Evolutionary conservation across 1,140 invertebrate species (phyloP), one percentile per base, ranked within the genome.

Genomic region (Pararge aegeria): DNA sequence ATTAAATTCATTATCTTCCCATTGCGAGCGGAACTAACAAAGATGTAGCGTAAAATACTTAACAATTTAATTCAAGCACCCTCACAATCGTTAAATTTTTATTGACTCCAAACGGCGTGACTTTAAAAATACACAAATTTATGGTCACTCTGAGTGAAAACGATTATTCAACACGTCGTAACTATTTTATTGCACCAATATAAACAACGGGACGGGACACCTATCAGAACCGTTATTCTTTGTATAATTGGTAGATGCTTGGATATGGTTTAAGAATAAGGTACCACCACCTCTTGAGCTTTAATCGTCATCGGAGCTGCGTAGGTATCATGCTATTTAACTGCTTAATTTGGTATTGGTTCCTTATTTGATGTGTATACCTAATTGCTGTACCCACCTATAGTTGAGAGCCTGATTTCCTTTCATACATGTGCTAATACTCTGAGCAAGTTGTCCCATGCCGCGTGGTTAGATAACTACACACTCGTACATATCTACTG

Each of bases 81-180:
- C 87, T 84, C 74, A 62, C 67, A 78, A 74, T 85, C 87, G 84
- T 89, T 86, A 89, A 89, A 87, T 75, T 87, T 87, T 89, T 89
- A 89, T 87, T 79, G 82, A 84, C 83, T 87, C 69, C 73, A 74
- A 87, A 89, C 81, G 78, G 75, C 78, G 79, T 74, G 76, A 85
- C 84, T 87, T 89, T 89, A 81, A 89, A 89, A 87, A 89, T 83
- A 87, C 75, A 87, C 83, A 89, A 89, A 89, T 89, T 87, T 89
- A 87, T 80, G 82, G 84, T 87, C 83, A 87, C 84, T 87, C 81
- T 79, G 80, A 82, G 77, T 77, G 75, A 80, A 75, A 85, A 80
- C 81, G 84, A 87, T 89, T 85, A 89, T 87, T 89, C 83, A 89
- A 87, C 86, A 89, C 83, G 73, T 89, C 84, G 86, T 89, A 84